Evolutionary conservation across 2,113 vertebrate species (phyloP).

Genomic region (Austrofundulus limnaeus): DNA sequence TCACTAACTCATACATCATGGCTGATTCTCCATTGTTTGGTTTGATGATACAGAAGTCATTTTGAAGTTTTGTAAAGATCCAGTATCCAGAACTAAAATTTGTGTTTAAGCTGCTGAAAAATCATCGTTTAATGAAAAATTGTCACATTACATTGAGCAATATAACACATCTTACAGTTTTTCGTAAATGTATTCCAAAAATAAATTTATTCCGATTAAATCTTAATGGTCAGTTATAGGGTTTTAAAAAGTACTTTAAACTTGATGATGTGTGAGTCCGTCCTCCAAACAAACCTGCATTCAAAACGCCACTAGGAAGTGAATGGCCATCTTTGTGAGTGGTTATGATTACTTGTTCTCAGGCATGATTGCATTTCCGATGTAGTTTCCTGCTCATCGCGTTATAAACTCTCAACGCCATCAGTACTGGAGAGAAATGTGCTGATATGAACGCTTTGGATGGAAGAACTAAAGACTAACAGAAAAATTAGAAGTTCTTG

Average conservation of each 20-base stretch:
- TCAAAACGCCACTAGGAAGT: slow-evolving; percentile 12
- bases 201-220: background rate
- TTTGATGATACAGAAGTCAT: slow-evolving; percentile 21
- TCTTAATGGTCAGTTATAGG: background rate
- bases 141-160: too few species aligned
- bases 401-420: slow-evolving; percentile 17
- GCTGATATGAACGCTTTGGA: slow-evolving; percentile 8
- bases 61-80: slow-evolving; percentile 5
- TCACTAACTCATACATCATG: slow-evolving; percentile 14
- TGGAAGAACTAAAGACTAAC: slow-evolving; percentile 3
- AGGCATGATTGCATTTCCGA: slow-evolving; percentile 52
- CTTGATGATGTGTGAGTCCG: background rate
- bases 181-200: background rate
- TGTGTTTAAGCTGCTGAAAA: background rate
- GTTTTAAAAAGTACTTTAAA: background rate
- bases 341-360: slow-evolving; percentile 35
- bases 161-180: background rate
- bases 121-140: background rate
- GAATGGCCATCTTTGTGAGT: slow-evolving; percentile 60
- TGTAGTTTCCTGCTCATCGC: slow-evolving; percentile 11
- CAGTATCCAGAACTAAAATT: background rate
- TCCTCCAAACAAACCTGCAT: slow-evolving; percentile 4
- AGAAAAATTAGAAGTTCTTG: background rate
- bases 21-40: slow-evolving; percentile 23
- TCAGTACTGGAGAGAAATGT: slow-evolving; percentile 27